Evolutionary conservation across 2,797 vertebrate genomes (phyloP).

Genomic region (Anguilla megastoma): DNA sequence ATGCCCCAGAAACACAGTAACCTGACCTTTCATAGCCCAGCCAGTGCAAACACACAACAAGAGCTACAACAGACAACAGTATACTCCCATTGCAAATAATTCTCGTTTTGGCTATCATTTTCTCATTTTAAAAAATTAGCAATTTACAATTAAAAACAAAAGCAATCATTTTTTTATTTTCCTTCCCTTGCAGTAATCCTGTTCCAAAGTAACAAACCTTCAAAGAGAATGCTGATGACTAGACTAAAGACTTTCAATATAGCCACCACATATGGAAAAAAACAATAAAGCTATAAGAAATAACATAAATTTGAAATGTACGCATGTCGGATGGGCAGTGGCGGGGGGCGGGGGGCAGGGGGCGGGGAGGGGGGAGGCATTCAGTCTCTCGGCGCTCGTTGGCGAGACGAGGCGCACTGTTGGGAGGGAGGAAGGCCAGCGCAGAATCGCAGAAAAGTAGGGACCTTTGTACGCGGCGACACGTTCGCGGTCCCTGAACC

Average conservation of each 20-base stretch:
- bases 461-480: too few relatives aligned
- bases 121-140: not conserved
- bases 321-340: not conserved
- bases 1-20: not conserved
- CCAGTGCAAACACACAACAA: not conserved
- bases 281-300: not conserved
- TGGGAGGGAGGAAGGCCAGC: not conserved
- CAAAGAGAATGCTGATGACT: not conserved
- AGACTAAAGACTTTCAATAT: not conserved
- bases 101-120: not conserved
- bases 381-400: not conserved
- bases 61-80: not conserved
- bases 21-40: not conserved
- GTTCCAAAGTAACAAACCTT: not conserved
- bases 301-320: not conserved
- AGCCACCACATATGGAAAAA: not conserved
- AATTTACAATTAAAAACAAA: constrained; percentile 2
- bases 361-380: not conserved
- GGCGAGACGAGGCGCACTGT: not conserved
- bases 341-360: too few relatives aligned
- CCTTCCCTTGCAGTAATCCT: not conserved
- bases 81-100: not conserved
- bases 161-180: not conserved
- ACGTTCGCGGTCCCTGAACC: not conserved
- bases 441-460: not conserved